Evolutionary conservation across 2,113 vertebrate species (phyloP), one percentile per base, ranked within the genome.

Genomic region (Mugil cephalus): DNA sequence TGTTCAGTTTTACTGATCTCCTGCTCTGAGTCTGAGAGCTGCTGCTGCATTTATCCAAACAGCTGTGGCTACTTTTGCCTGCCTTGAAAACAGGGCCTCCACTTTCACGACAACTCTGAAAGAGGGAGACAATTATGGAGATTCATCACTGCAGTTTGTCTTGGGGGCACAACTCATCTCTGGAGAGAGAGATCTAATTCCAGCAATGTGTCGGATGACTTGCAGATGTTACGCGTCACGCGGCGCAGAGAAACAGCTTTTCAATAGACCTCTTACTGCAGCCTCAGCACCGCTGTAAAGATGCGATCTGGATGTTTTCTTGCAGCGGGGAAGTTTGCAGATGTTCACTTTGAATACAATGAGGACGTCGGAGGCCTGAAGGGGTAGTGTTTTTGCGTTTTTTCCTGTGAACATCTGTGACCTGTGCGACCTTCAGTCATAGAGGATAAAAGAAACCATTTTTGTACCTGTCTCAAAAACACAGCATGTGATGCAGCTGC

Each of bases 91-190:
- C 48, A 58, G 10, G 19, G 53, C 18, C 69, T 14, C 42, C 51
- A 55, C 82, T 52, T 73, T 40, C 53, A 54, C 53, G 69, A 59
- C 59, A 78, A 69, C 66, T 70, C 72, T 11, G 75, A 74, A 74
- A 64, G 52, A 76, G 71, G 69, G 69, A 74, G 80, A 77, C 79
- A 66, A 86, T 90, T 87, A 88, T 79, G 50, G 77, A 88, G 84
- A 89, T 90, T 87, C 90, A 89, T 92, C 87, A 82, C 84, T 53
- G 81, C 77, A 83, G 77, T 88, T 89, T 89, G 86, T 86, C 87
- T 82, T 88, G 72, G 11, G 68, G 83, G 82, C 79, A 85, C 69
- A 83, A 77, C 79, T 84, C 70, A 69, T 88, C 87, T 81, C 79
- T 47, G 71, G 61, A 75, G 86, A 74, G 74, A 30, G 19, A 58